Evolutionary conservation across 2,113 vertebrate genomes (phyloP).

Genomic region (Mirza zaza): DNA sequence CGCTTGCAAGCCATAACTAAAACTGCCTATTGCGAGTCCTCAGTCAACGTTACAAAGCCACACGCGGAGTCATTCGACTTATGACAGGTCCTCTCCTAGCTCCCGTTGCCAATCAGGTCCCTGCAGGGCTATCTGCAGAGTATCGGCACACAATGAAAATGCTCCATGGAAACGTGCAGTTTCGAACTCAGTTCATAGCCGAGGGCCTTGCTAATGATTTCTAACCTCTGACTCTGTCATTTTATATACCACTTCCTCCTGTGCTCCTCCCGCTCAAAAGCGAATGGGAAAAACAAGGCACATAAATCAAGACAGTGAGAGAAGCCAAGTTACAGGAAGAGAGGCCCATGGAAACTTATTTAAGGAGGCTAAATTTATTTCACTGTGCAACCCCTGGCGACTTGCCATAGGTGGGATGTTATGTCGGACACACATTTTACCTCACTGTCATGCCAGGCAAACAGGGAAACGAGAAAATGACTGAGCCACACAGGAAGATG

Average conservation of each 20-base stretch:
- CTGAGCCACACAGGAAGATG: constrained; percentile 46
- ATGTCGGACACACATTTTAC: neutral
- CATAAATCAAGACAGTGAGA: constrained; percentile 25
- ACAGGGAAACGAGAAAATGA: neutral
- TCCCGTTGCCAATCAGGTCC: constrained; percentile 17
- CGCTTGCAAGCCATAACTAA: neutral
- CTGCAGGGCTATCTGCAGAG: neutral
- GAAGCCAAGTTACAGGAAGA: neutral
- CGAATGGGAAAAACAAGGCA: neutral
- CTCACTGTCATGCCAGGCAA: constrained; percentile 25
- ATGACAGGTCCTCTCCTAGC: neutral
- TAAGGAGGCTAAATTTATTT: constrained; percentile 37
- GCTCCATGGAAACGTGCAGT: neutral
- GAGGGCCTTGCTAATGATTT: constrained; percentile 1
- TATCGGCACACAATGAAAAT: neutral
- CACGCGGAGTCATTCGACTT: neutral
- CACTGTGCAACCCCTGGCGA: constrained; percentile 22
- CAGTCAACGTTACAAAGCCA: neutral
- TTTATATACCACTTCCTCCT: neutral
- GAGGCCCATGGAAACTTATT: constrained; percentile 6
- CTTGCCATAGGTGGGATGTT: neutral
- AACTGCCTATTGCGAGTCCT: neutral
- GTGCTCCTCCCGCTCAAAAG: neutral
- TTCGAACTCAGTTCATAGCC: neutral
- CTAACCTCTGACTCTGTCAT: constrained; percentile 33